Base-by-base conservation (phyloP, 1,140 invertebrate species). In the Steinernema feltiae region DNA sequence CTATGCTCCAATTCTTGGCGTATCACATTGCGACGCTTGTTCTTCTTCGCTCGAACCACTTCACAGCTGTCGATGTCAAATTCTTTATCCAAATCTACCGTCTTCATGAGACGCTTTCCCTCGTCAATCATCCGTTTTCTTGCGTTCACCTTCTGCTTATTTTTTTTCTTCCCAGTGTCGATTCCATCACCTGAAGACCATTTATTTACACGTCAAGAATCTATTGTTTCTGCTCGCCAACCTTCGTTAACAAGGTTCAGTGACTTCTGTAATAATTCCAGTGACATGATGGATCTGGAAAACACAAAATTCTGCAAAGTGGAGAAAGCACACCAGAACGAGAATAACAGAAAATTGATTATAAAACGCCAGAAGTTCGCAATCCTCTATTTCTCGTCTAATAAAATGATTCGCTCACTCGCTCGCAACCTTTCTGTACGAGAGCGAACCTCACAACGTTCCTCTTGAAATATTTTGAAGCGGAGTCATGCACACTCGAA, bases 91-190 rank as follows among this genome's bases (percentile, higher is more conserved):
- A 63, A 27, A 63, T 63, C 53, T 21, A 63, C 53, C 3, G 15
- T 3, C 24, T 63, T 63, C 24, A 63, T 7, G 24, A 63, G 53
- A 3, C 53, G 53, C 24, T 63, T 63, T 12, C 53, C 53, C 12
- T 63, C 53, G 2, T 63, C 53, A 21, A 63, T 63, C 53, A 63
- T 63, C 15, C 53, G 53, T 63, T 63, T 63, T 63, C 53, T 7
- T 7, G 53, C 53, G 53, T 27, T 63, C 53, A 17, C 7, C 53
- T 63, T 63, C 53, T 63, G 7, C 53, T 63, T 63, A 21, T 15
- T 15, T 27, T 63, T 63, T 21, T 27, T 63, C 24, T 63, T 63
- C 7, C 53, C 53, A 15, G 24, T 15, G 24, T 27, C 53, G 24
- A 63, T 63, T 7, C 53, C 53, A 63, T 63, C 53, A 21, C 53